These are phyloP conservation scores for Archocentrus centrarchus DNA, from an alignment of 2,113 vertebrate species.

Conservation along the genomic window DNA sequence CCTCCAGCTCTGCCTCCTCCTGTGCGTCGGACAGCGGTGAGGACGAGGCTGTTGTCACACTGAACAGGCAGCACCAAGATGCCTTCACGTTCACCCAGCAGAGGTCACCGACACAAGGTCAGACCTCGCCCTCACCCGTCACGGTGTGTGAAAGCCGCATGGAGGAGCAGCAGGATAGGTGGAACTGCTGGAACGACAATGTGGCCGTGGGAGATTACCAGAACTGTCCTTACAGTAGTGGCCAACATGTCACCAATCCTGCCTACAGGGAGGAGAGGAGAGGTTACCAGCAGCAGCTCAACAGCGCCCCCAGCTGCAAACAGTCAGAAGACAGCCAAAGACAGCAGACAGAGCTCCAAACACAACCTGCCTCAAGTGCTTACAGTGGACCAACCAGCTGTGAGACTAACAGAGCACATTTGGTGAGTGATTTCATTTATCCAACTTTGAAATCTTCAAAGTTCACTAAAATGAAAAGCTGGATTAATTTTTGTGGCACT, in stretches of 20 bases:
- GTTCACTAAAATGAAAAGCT: background rate
- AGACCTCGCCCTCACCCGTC: conserved; percentile 69
- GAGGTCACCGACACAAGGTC: conserved; percentile 69
- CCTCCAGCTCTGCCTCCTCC: conserved; percentile 76
- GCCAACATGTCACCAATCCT: conserved; percentile 76
- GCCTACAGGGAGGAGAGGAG: conserved; percentile 83
- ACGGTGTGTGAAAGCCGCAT: conserved; percentile 62
- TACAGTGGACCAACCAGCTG: conserved; percentile 65
- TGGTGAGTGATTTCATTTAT: conserved; percentile 83
- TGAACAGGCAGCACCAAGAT: conserved; percentile 84
- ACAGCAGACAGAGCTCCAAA: conserved; percentile 28
- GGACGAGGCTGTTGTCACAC: conserved; percentile 84
- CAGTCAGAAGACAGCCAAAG: conserved; percentile 77
- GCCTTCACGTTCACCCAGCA: conserved; percentile 85
- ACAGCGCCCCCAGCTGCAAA: conserved; percentile 78
- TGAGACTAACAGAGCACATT: conserved; percentile 85
- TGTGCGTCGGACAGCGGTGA: conserved; percentile 89
- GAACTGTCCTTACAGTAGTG: conserved; percentile 70
- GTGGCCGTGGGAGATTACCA: conserved; percentile 62
- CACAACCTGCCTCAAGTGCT: conserved; percentile 25
- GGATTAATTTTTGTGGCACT: background rate
- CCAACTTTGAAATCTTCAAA: background rate
- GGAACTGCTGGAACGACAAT: conserved; percentile 79
- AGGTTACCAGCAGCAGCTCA: conserved; percentile 68
- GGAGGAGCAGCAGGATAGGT: conserved; percentile 73